Evolutionary conservation across 2,888 invertebrate genomes (phyloP), one percentile per base, ranked within the genome.

Genomic region (Caenorhabditis sp.): DNA sequence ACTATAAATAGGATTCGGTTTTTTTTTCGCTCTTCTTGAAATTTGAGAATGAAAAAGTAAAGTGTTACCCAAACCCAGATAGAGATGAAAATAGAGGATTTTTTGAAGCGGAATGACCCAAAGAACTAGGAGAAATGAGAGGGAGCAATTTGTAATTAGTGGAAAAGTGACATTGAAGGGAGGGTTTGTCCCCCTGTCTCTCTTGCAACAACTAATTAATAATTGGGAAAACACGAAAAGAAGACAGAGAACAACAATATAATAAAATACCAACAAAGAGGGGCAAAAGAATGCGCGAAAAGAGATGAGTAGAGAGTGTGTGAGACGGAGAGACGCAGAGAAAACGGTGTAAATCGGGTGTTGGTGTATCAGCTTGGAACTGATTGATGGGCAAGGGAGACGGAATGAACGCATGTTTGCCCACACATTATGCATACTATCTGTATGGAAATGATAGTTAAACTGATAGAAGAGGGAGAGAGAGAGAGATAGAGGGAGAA

Each of bases 291-390:
- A 77, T 77, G 77, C 77, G 79, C 70, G 70, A 79, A 79, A 56
- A 44, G 3, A 58, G n/a, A 68, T 38, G 6, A 56, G 4, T 31
- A 49, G 2, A 72, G 26, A 63, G 38, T 38, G 38, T 38, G 38
- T 10, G 28, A 51, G 22, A 66, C 28, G 58, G 35, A 47, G 51
- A 26, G 64, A 63, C 47, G 64, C 22, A 70, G 41, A 68, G 63
- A 19, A 66, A 16, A 38, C 59, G 77, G n/a, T 76, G 69, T 49
- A 47, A 76, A 75, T 68, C 76, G 68, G 75, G 68, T n/a, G n/a
- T 75, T 66, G 75, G 64, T 66, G 47, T 79, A 79, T 79, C 79
- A 79, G 63, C 77, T 70, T 79, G 79, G 79, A 79, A 79, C 79
- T 79, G 70, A 79, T 79, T 79, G 61, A 79, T 79, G 79, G 70